Evolutionary conservation across 2,888 invertebrate genomes (phyloP).

Genomic region (Liodrosophila aerea): DNA sequence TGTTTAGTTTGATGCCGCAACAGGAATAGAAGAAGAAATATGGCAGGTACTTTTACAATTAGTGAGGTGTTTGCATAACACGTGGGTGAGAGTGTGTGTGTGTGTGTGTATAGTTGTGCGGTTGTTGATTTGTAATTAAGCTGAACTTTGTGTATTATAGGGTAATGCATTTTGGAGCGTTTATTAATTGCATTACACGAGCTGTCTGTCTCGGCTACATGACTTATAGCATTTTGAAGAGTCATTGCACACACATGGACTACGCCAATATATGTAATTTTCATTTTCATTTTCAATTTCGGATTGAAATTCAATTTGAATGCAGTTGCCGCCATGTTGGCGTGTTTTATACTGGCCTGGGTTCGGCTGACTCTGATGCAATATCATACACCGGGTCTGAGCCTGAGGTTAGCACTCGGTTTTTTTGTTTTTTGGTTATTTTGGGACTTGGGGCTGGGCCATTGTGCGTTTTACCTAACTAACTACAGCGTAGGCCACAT

Average conservation of each 20-base stretch:
- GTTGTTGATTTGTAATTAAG: slow-evolving; percentile 25
- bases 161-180: slow-evolving; percentile 57
- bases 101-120: slow-evolving; percentile 1
- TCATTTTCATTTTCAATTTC: slow-evolving; percentile 43
- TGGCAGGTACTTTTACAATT: slow-evolving; percentile 47
- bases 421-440: too few species aligned
- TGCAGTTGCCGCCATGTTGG: slow-evolving; percentile 59
- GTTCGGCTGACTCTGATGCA: slow-evolving; percentile 62
- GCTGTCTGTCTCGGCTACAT: slow-evolving; percentile 37
- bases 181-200: slow-evolving; percentile 65
- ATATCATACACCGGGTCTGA: slow-evolving; percentile 5
- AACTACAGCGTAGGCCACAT: slow-evolving; percentile 46
- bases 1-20: slow-evolving; percentile 55
- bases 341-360: slow-evolving; percentile 40
- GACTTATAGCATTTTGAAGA: slow-evolving; percentile 66
- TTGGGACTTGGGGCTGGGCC: slow-evolving; percentile 37
- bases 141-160: slow-evolving; percentile 35
- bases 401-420: too few species aligned
- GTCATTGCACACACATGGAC: slow-evolving; percentile 63
- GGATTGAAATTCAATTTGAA: slow-evolving; percentile 57
- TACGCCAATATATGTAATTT: slow-evolving; percentile 59
- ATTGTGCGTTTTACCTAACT: slow-evolving; percentile 61
- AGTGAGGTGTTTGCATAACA: slow-evolving; percentile 63
- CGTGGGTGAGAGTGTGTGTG: not conserved
- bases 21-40: slow-evolving; percentile 13